Evolutionary conservation across 2,797 vertebrate genomes (phyloP), one percentile per base, ranked within the genome.

Genomic region (Molossus alvarezi): DNA sequence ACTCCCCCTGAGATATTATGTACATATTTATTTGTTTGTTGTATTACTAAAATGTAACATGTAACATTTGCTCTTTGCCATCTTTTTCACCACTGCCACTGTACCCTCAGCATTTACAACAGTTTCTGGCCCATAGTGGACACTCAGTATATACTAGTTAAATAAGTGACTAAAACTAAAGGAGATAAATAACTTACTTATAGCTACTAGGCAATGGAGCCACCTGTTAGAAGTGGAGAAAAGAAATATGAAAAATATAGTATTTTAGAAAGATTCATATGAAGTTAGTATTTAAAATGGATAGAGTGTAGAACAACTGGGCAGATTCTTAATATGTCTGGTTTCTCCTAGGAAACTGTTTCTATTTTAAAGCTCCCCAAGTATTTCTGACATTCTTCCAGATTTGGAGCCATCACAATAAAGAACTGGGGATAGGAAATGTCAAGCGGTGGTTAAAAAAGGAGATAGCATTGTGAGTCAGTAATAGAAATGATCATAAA

Each of bases 251-350:
- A 82, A 75, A 21, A 64, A 72, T 73, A 65, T 0, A 77, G 8
- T 33, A 51, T 79, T 72, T 96, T 55, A 45, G n/a, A 81, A 95
- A 83, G 25, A 83, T n/a, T 90, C 29, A 29, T 67, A 51, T 77
- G 29, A 87, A 86, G 18, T 51, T 57, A 90, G 64, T 41, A 60
- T 85, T 85, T 89, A 72, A 79, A 86, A 71, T 79, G 48, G 23
- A 80, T 25, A 77, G 10, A 20, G 6, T 76, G 7, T 65, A 79
- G 76, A 90, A 71, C 8, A 85, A 96, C 76, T n/a, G n/a, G n/a
- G 7, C 6, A 91, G 33, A 94, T 73, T 48, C 11, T 72, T 55
- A 77, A 9, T 67, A 51, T 45, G 13, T 92, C 33, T 62, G 71
- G 21, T 81, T 89, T 96, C 60, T 89, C 18, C 67, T 81, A 11